These are phyloP conservation scores for Aphaenogaster rudis DNA, from an alignment of 1,140 invertebrate species.

Conservation along the genomic window DNA sequence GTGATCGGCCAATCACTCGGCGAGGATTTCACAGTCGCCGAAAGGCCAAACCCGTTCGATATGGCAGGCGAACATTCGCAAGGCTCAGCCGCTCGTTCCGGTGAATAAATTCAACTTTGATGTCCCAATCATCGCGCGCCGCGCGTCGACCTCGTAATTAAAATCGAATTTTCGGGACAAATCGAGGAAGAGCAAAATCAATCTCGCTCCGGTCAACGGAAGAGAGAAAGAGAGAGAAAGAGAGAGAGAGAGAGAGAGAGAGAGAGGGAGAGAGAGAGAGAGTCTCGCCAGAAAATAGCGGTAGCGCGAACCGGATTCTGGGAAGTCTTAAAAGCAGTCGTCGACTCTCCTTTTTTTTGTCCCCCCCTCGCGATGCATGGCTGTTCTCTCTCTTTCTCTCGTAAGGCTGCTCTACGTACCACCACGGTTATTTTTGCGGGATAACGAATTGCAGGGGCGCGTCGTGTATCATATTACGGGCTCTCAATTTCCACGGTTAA, in stretches of 20 bases:
- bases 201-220: neutral
- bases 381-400: neutral
- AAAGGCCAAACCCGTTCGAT: conserved; percentile 25
- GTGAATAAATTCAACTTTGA: conserved; percentile 62
- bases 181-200: conserved; percentile 35
- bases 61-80: neutral
- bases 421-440: conserved; percentile 21
- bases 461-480: neutral
- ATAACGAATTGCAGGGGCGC: conserved; percentile 9
- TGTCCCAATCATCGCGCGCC: conserved; percentile 36
- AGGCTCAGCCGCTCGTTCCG: neutral
- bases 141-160: conserved; percentile 38
- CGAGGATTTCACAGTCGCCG: conserved; percentile 17
- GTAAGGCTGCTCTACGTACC: neutral
- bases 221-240: neutral
- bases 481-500: conserved; percentile 7
- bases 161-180: conserved; percentile 53
- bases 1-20: conserved; percentile 19
- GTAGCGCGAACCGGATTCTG: conserved; percentile 7
- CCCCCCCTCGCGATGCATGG: neutral
- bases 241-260: neutral
- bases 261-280: neutral
- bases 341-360: neutral
- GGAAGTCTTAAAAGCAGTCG: conserved; percentile 34
- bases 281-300: neutral